Evolutionary conservation across 2,888 invertebrate genomes (phyloP).

Genomic region (Andrena bucephala): DNA sequence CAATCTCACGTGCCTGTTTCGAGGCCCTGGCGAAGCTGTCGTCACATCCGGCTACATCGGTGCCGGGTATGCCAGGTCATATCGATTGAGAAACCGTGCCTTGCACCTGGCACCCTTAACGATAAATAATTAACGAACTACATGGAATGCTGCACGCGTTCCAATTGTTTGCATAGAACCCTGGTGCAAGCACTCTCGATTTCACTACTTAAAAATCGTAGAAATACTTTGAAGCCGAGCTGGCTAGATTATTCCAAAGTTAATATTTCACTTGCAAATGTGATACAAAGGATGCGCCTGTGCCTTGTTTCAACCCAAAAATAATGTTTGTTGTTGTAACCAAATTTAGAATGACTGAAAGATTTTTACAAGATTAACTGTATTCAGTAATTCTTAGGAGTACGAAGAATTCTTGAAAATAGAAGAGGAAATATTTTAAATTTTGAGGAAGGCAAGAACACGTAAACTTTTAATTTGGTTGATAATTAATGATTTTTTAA

Average conservation of each 20-base stretch:
- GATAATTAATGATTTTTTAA: too few species aligned
- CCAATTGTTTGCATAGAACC: conserved; percentile 10
- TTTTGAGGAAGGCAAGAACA: too few species aligned
- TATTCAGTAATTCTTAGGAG: too few species aligned
- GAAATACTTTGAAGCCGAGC: not conserved
- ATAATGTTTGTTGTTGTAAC: not conserved
- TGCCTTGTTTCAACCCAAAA: not conserved
- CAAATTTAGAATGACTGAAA: not conserved
- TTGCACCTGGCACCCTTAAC: conserved; percentile 61
- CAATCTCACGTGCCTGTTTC: conserved; percentile 96
- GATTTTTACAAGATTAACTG: not conserved
- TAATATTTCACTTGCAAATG: not conserved
- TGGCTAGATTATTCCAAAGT: not conserved
- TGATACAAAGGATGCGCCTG: too few species aligned
- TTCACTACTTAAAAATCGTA: conserved; percentile 38
- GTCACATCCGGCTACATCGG: conserved; percentile 97
- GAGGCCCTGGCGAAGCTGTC: conserved; percentile 96
- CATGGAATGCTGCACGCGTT: conserved; percentile 8
- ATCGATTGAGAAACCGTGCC: conserved; percentile 70
- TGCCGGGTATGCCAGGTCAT: conserved; percentile 89
- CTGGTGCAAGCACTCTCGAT: conserved; percentile 61
- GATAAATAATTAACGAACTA: conserved; percentile 10
- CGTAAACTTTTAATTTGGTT: too few species aligned
- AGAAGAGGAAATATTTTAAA: too few species aligned
- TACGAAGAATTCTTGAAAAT: too few species aligned